Evolutionary conservation across 2,113 vertebrate genomes (phyloP), one percentile per base, ranked within the genome.

Genomic region (Equus quagga): DNA sequence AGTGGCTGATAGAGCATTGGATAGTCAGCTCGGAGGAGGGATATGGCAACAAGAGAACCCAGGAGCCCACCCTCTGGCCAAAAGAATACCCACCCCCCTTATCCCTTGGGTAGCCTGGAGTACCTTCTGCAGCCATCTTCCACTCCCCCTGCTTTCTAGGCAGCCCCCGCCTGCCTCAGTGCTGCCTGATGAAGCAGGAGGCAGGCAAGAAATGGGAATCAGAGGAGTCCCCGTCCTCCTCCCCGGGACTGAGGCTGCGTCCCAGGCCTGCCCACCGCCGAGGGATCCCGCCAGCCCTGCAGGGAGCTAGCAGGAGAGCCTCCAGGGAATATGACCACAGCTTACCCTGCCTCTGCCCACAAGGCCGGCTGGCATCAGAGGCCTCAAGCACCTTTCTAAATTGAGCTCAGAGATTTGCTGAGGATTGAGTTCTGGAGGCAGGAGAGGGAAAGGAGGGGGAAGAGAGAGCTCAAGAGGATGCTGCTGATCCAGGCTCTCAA

Each of bases 391-490:
- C 73, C 51, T 72, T 96, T 94, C 58, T 95, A 93, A 95, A 96
- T 28, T 67, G 91, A 92, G 89, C 28, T 72, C 82, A 70, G 78
- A 64, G 62, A 84, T 95, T 92, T 96, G 69, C 75, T 97, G n/a
- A 92, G 84, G 65, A 88, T 81, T 90, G 79, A 69, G 41, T 84
- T 84, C 64, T 84, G 54, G n/a, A 95, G 17, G 24, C 7, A 18
- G n/a, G 49, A 72, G 69, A 73, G 33, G 56, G 28, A 82, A 92
- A 86, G 51, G 36, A 46, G 23, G 46, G 49, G 79, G 18, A 76
- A 70, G 79, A 84, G 21, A 91, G 80, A 65, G n/a, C 44, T 51
- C 6, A 5, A 64, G n/a, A 81, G n/a, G 91, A 41, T 88, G 44
- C 75, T 75, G 73, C 69, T 67, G 26, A 89, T 78, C 24, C 26